A percentile compares a stretch with the other conserved stretches of the same genome.
Conservation (phyloP, 1,140 invertebrate genomes). For the Lepidurus arcticus region DNA sequence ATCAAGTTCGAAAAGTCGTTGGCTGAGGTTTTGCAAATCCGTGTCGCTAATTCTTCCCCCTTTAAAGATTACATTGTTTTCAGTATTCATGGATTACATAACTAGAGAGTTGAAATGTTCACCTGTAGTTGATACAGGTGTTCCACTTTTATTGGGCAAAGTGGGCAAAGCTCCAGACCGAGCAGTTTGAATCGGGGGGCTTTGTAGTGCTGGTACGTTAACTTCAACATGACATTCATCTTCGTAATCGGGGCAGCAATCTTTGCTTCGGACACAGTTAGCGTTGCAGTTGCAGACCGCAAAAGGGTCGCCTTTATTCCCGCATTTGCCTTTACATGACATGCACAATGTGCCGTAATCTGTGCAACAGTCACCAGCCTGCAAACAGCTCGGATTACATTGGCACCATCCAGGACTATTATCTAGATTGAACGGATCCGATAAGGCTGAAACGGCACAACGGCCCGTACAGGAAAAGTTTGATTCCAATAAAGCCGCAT, state of each 20-base stretch:
- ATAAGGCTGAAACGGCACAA: conserved; percentile 6
- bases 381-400: conserved; percentile 2
- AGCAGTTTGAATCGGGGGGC: not conserved
- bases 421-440: not conserved
- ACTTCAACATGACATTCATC: not conserved
- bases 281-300: not conserved
- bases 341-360: not conserved
- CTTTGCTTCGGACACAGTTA: not conserved
- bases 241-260: not conserved
- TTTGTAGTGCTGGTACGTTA: not conserved
- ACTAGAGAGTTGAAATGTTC: not conserved
- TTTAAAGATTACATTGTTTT: not conserved
- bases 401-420: not conserved
- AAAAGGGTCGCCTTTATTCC: not conserved
- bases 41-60: not conserved
- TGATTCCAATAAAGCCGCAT: not conserved
- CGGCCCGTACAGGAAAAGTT: not conserved
- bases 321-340: not conserved
- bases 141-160: not conserved
- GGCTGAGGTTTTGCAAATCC: not conserved
- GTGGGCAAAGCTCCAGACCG: not conserved
- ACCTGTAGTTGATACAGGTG: not conserved
- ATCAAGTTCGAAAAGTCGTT: not conserved
- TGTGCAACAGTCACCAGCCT: conserved; percentile 4
- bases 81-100: not conserved